Conservation (phyloP, 1,140 invertebrate species). For the Caerostris extrusa region DNA sequence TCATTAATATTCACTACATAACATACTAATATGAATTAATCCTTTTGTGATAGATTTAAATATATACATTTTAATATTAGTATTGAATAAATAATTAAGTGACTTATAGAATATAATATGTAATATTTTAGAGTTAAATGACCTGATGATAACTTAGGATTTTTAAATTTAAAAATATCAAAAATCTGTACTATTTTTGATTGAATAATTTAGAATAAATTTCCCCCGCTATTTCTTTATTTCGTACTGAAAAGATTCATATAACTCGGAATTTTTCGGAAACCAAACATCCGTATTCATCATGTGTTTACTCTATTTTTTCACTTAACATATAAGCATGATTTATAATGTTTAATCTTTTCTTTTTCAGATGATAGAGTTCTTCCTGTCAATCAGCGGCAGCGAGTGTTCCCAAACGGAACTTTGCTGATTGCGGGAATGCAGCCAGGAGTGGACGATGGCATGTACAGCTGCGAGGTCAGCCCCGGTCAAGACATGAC, state of each 20-base stretch:
- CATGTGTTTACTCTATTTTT: background rate
- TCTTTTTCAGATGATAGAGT: constrained; percentile 82
- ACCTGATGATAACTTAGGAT: too few relatives aligned
- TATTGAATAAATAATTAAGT: too few relatives aligned
- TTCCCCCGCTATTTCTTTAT: too few relatives aligned
- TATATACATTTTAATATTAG: too few relatives aligned
- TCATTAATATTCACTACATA: too few relatives aligned
- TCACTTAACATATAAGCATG: background rate
- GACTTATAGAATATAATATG: too few relatives aligned
- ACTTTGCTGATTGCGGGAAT: constrained; percentile 86
- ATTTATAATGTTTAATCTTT: background rate
- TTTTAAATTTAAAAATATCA: too few relatives aligned
- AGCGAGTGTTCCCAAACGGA: constrained; percentile 85
- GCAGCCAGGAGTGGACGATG: constrained; percentile 83
- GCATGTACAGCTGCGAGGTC: constrained; percentile 82
- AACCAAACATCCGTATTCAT: background rate
- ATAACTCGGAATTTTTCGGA: background rate
- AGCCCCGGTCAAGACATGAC: constrained; percentile 45
- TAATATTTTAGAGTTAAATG: too few relatives aligned
- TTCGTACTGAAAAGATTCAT: background rate
- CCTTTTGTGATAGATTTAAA: too few relatives aligned
- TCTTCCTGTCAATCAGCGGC: constrained; percentile 81
- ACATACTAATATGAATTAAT: too few relatives aligned
- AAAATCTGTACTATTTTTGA: too few relatives aligned
- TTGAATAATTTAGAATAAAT: too few relatives aligned